Conservation (phyloP, 2,797 vertebrate genomes). For the Labeo calbasu region DNA sequence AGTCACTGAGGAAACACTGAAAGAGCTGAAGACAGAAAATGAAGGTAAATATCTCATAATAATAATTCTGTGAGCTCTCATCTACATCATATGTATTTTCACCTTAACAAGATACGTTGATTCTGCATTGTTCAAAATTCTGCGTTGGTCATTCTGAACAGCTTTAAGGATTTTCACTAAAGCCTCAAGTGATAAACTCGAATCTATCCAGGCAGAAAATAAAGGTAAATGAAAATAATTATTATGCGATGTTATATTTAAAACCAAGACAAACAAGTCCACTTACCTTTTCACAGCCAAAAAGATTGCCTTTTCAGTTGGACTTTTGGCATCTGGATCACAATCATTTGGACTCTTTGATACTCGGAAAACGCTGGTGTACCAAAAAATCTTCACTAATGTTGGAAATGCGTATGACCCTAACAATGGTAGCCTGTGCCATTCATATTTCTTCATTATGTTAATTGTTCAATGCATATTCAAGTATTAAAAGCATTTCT, state of each 20-base stretch:
- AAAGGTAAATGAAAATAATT: slow-evolving; percentile 20
- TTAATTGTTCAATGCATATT: not conserved
- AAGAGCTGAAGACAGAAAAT: slow-evolving; percentile 33
- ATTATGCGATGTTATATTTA: not conserved
- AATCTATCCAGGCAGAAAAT: slow-evolving; percentile 35
- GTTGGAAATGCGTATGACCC: slow-evolving; percentile 44
- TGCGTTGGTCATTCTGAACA: not conserved
- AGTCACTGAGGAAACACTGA: not conserved
- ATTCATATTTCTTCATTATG: not conserved
- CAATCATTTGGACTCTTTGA: not conserved
- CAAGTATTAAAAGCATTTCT: not conserved
- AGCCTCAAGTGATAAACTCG: not conserved
- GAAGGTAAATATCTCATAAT: not conserved
- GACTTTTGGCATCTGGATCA: slow-evolving; percentile 5
- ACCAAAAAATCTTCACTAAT: slow-evolving; percentile 50
- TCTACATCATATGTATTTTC: not conserved
- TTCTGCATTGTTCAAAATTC: not conserved
- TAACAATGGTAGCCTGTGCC: slow-evolving; percentile 15
- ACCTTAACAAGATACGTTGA: not conserved
- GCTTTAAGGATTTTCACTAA: not conserved
- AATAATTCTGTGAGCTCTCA: not conserved
- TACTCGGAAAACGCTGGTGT: not conserved
- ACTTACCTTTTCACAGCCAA: slow-evolving; percentile 24
- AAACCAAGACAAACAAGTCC: not conserved
- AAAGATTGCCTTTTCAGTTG: slow-evolving; percentile 55